These are phyloP conservation scores for Melinopterus prodromus DNA, from an alignment of 2,888 invertebrate species.

Conservation along the genomic window DNA sequence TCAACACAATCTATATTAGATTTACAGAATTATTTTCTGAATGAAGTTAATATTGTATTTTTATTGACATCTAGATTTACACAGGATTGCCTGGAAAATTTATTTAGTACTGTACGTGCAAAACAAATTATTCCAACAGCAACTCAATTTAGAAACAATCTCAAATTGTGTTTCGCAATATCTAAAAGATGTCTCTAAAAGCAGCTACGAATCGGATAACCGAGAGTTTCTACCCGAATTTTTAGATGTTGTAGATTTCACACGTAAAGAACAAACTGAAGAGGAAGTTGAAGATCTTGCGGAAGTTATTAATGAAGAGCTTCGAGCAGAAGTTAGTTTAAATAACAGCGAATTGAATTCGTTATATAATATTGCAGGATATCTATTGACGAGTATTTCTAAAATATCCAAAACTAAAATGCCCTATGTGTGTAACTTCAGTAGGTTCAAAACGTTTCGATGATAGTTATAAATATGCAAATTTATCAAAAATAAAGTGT, in stretches of 20 bases:
- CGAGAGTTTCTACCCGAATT: conserved; percentile 10
- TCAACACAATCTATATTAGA: too few relatives aligned
- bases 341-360: conserved; percentile 14
- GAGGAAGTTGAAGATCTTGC: neutral
- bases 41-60: too few relatives aligned
- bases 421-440: neutral
- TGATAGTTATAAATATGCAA: neutral
- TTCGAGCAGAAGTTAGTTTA: neutral
- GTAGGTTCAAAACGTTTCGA: neutral
- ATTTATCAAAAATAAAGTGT: neutral
- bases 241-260: conserved; percentile 5
- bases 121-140: too few relatives aligned
- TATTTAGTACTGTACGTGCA: neutral
- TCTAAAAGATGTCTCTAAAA: neutral
- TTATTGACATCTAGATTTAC: conserved; percentile 26
- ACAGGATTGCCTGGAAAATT: conserved; percentile 32
- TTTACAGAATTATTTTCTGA: too few relatives aligned
- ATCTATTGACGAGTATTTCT: neutral
- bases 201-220: neutral
- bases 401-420: neutral
- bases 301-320: neutral
- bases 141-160: neutral
- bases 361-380: conserved; percentile 14
- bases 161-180: neutral
- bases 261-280: neutral